Percentiles rank a stretch among this genome's conserved stretches.
Evolutionary conservation across 2,113 vertebrate genomes (phyloP).

Genomic region (Lathamus discolor): DNA sequence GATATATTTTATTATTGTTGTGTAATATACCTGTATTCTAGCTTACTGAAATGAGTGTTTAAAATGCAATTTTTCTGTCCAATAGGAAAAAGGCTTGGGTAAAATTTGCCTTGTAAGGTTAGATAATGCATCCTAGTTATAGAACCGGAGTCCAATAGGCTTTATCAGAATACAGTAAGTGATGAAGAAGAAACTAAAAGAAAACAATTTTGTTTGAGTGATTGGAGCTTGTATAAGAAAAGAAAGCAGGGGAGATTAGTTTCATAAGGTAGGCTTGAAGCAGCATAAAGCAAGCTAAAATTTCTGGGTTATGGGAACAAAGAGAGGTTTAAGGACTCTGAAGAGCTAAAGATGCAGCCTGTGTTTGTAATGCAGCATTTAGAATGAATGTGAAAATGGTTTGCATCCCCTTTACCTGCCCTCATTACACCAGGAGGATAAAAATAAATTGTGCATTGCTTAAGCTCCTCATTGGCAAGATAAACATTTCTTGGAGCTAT

Average conservation of each 20-base stretch:
- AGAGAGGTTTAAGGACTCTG: neutral
- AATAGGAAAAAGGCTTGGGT: neutral
- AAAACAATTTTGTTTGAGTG: conserved; percentile 22
- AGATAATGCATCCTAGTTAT: neutral
- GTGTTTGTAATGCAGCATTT: neutral
- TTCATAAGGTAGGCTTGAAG: neutral
- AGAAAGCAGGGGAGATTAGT: conserved; percentile 12
- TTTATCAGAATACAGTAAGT: neutral
- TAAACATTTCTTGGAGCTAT: conserved; percentile 5
- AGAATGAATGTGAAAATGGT: conserved; percentile 15
- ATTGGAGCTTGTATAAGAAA: neutral
- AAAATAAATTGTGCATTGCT: conserved; percentile 35
- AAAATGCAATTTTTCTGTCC: neutral
- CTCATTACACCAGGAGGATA: neutral
- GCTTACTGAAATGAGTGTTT: neutral
- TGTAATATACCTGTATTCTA: neutral
- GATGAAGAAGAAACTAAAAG: neutral
- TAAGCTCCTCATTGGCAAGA: conserved; percentile 17
- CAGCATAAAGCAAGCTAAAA: neutral
- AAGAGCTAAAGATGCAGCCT: neutral
- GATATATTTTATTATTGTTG: neutral
- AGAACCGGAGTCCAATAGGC: neutral
- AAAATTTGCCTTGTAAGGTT: neutral
- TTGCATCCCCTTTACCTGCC: conserved; percentile 23
- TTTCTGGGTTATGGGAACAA: neutral